Conservation (phyloP, 2,888 invertebrate species). For the Coelinius sp. region DNA sequence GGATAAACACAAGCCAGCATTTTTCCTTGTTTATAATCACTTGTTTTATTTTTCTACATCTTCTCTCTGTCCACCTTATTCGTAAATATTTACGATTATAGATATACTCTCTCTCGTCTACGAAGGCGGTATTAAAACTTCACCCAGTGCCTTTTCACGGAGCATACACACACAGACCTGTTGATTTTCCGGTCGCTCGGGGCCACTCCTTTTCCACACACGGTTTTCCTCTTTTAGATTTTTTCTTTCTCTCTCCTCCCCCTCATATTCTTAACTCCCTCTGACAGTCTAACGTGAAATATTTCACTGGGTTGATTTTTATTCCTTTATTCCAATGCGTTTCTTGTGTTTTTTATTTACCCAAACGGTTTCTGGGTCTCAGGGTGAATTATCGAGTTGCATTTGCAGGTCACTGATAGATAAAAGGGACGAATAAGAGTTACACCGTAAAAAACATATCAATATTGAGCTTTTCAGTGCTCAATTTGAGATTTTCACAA, state of each 20-base stretch:
- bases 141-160: conserved; percentile 33
- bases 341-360: not conserved
- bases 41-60: not conserved
- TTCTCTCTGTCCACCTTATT: not conserved
- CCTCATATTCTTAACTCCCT: conserved; percentile 7
- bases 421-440: not conserved
- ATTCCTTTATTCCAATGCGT: not conserved
- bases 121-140: conserved; percentile 2
- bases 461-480: too few species aligned
- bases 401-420: not conserved
- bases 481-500: too few species aligned
- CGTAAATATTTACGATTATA: too few species aligned
- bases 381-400: not conserved
- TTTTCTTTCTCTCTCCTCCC: conserved; percentile 8
- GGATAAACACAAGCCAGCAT: conserved; percentile 69
- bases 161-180: conserved; percentile 43
- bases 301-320: conserved; percentile 6
- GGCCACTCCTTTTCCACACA: conserved; percentile 39
- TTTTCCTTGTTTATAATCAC: conserved; percentile 3
- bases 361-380: not conserved
- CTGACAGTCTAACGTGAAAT: conserved; percentile 2
- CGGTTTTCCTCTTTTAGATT: conserved; percentile 26
- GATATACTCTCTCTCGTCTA: too few species aligned
- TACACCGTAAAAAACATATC: too few species aligned
- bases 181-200: conserved; percentile 43